Base-by-base conservation (phyloP, 2,888 invertebrate species). In the Parelbella ahira region DNA sequence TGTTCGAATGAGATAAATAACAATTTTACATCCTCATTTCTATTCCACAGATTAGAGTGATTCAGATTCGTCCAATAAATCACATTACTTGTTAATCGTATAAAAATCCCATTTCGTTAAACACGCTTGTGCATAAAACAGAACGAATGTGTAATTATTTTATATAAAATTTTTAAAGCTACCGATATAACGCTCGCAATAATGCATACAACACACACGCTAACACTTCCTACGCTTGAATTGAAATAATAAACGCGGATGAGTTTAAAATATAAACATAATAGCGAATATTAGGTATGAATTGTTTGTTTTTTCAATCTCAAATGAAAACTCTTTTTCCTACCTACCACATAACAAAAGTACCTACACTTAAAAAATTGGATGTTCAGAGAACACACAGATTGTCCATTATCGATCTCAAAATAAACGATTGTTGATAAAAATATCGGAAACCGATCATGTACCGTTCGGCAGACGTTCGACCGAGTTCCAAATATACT, bases 401-500 rank as follows among this genome's bases (percentile, higher is more conserved):
- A 50, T 45, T 46, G 39, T 33, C 48, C 38, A 48, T 46, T 50
- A 48, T 41, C 38, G 20, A 36, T 44, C 32, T 44, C 12, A 44
- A 44, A 45, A 44, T 44, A 37, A 44, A 44, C 24, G 25, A 21
- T 34, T 34, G 45, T 36, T 20, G 30, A 37, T 39, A 24, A 24
- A 43, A 43, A 47, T 51, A 56, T 58, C 45, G 54, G 53, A 52
- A n/a, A 46, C 24, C 10, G 29, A 43, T 33, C 25, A 19, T n/a
- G n/a, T 15, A 21, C 20, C 27, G n/a, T n/a, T 51, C 56, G 44
- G 39, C 57, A 56, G 60, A 58, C 60, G 51, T 51, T 59, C 64
- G 71, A 68, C 69, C 68, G 70, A 65, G 55, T 59, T 74, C 58
- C 55, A 59, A 63, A 72, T 67, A 61, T 66, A 70, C 53, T 45